Conservation (phyloP, 2,888 invertebrate species). For the Phengaris arion region DNA sequence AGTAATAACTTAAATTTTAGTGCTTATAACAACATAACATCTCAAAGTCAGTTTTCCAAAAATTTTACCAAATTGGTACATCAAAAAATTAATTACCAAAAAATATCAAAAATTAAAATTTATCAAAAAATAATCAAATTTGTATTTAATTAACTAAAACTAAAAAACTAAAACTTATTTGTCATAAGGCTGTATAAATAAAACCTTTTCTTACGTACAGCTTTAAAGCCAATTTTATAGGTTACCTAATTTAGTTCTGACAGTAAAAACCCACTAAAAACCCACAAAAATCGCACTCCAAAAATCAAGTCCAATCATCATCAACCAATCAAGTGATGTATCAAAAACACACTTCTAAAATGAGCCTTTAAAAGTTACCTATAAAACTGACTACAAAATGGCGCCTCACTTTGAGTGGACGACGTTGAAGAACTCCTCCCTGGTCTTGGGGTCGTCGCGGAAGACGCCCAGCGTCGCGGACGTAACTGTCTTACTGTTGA, state of each 20-base stretch:
- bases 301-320: background rate
- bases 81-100: background rate
- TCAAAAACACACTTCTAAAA: background rate
- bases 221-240: conserved; percentile 1
- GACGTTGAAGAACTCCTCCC: conserved; percentile 98
- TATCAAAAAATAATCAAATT: conserved; percentile 29
- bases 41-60: too few species aligned
- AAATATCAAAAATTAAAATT: background rate
- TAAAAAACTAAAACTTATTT: conserved; percentile 40
- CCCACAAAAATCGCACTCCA: background rate
- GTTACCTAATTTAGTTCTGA: background rate
- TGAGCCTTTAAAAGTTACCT: background rate
- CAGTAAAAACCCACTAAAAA: background rate
- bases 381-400: conserved; percentile 29
- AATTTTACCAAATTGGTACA: background rate
- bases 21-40: background rate
- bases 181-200: conserved; percentile 21
- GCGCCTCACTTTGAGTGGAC: conserved; percentile 86
- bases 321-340: background rate
- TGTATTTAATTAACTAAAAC: conserved; percentile 14
- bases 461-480: conserved; percentile 99
- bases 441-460: conserved; percentile 98
- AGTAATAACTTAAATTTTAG: background rate
- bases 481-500: conserved; percentile 98
- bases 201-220: conserved; percentile 14